phyloP scores from a whole-genome alignment of 2,113 vertebrate genomes.

The Sander lucioperca region DNA sequence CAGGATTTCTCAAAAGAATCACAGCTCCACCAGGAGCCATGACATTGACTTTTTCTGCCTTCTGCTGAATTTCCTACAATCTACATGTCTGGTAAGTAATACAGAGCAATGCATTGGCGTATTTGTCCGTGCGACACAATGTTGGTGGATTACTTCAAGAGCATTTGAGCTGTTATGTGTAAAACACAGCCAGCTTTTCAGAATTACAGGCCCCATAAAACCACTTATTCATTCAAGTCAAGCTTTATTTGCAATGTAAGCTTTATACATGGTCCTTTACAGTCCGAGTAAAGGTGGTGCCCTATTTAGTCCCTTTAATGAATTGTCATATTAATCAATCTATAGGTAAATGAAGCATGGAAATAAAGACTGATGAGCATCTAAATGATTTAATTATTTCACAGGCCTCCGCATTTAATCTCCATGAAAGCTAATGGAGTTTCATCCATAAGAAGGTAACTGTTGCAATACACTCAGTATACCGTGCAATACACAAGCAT shows the following conservation, averaged over 20 bases:
- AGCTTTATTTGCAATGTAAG: slow-evolving; percentile 32
- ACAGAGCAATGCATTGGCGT: not conserved
- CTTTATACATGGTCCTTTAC: slow-evolving; percentile 20
- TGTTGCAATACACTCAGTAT: not conserved
- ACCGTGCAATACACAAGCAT: not conserved
- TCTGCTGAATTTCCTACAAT: not conserved
- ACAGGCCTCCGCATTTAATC: slow-evolving; percentile 27
- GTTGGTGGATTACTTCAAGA: not conserved
- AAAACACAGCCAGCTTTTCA: not conserved
- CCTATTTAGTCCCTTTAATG: slow-evolving; percentile 46
- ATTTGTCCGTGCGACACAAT: not conserved
- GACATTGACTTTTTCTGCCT: not conserved
- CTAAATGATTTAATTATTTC: slow-evolving; percentile 46
- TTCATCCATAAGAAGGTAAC: slow-evolving; percentile 13
- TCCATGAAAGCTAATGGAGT: not conserved
- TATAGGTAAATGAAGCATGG: slow-evolving; percentile 48
- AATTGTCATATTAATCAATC: slow-evolving; percentile 51
- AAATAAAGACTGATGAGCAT: slow-evolving; percentile 56
- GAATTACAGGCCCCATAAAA: not conserved
- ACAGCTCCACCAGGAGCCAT: not conserved
- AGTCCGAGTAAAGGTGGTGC: slow-evolving; percentile 28
- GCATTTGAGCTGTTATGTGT: not conserved
- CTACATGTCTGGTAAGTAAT: not conserved
- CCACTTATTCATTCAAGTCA: slow-evolving; percentile 10
- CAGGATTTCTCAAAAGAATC: not conserved